Base-by-base conservation (phyloP, 2,113 vertebrate species). In the Sphaerodactylus townsendi region DNA sequence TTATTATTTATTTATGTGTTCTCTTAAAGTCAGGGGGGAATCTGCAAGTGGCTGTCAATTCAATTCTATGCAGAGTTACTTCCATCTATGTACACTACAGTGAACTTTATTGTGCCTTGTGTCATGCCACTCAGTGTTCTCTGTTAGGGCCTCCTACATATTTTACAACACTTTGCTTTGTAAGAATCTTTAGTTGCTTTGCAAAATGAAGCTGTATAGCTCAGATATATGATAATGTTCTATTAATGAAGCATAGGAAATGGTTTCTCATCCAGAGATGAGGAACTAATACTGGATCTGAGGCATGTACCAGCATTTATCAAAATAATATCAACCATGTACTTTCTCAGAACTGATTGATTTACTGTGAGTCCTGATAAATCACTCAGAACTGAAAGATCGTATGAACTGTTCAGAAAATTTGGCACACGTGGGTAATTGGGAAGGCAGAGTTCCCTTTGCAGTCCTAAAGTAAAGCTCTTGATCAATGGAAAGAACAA, bases 131-230 rank as follows among this genome's bases (percentile, higher is more conserved):
- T 28, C 39, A 28, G 17, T 30, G 33, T 33, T 33, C 30, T 48
- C 30, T n/a, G 6, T 30, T 21, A n/a, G 21, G 23, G 39, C 33
- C 23, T 71, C 13, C 35, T 37, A 59, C 48, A 39, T 65, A 56
- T 19, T 33, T 10, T 10, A 14, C 53, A 46, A 3, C 11, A 6
- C 41, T 68, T 53, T 85, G 35, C 13, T 77, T n/a, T 62, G 2
- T 1, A 35, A 10, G 28, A 41, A 6, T 4, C 0, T 50, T 53
- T n/a, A 59, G 37, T 69, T 39, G 3, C 13, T 53, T 41, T 30
- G 37, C 35, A 65, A 0, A 86, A 64, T 65, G 72, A 41, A 87
- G 37, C 28, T 68, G 9, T 14, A 21, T 25, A 1, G 3, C 5
- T 90, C 75, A 78, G 25, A 33, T 64, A 74, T 30, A 53, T 19